A percentile compares a stretch with the other conserved stretches of the same genome.
phyloP scores from a whole-genome alignment of 2,113 vertebrate species.

The Gulo gulo region DNA sequence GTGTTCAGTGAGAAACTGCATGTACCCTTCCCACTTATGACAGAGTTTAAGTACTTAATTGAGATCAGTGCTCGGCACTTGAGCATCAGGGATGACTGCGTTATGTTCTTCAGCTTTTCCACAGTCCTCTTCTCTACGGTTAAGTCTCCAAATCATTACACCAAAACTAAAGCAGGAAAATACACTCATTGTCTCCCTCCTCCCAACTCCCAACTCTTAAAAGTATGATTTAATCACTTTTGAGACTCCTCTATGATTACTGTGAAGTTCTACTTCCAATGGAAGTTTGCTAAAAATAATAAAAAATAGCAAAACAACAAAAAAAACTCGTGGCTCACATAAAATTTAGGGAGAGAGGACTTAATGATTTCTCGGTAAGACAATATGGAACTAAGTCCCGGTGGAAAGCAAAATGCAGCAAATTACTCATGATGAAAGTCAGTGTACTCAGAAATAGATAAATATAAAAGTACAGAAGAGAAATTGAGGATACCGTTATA shows the following conservation, averaged over 20 bases:
- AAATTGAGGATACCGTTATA: neutral
- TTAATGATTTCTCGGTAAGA: constrained; percentile 8
- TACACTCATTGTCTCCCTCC: neutral
- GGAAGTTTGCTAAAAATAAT: constrained; percentile 9
- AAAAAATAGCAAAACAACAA: neutral
- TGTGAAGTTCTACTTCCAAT: neutral
- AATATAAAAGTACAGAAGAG: neutral
- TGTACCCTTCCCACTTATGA: neutral
- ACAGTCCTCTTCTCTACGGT: neutral
- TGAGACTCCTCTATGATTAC: neutral
- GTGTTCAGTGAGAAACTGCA: neutral
- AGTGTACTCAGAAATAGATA: neutral
- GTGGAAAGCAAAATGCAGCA: neutral
- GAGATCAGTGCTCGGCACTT: neutral
- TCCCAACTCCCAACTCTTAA: neutral
- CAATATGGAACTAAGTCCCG: neutral
- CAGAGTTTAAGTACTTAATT: neutral
- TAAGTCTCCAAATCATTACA: neutral
- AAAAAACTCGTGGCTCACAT: neutral
- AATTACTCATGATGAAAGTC: neutral
- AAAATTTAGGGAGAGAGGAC: neutral
- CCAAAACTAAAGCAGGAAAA: neutral
- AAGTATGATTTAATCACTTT: neutral
- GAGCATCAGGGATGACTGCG: neutral
- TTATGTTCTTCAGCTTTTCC: neutral